Evolutionary conservation across 2,888 invertebrate genomes (phyloP).

Genomic region (Romanomermis culicivorax): DNA sequence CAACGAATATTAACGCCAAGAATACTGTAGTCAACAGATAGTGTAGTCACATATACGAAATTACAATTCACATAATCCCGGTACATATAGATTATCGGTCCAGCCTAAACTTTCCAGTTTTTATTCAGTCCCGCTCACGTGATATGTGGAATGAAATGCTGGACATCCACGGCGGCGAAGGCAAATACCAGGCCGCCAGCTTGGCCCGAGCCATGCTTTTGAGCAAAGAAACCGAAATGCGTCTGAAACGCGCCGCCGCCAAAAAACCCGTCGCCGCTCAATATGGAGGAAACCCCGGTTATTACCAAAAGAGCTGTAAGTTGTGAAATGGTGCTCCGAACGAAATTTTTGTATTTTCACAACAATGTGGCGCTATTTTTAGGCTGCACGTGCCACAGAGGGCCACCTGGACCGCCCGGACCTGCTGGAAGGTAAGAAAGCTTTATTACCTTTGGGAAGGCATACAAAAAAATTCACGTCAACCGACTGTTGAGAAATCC

Average conservation of each 20-base stretch:
- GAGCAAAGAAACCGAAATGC: not conserved
- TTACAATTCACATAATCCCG: too few relatives aligned
- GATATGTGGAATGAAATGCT: constrained; percentile 29
- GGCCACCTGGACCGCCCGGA: constrained; percentile 24
- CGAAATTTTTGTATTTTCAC: not conserved
- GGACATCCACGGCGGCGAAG: constrained; percentile 16
- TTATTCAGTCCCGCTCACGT: constrained; percentile 22
- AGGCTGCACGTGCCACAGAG: constrained; percentile 24
- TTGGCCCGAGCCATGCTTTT: not conserved
- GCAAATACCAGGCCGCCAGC: not conserved
- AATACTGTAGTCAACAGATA: too few relatives aligned
- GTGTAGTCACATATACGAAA: too few relatives aligned
- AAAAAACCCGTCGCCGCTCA: constrained; percentile 13
- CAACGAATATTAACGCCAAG: too few relatives aligned
- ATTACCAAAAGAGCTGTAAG: not conserved
- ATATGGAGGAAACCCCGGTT: not conserved
- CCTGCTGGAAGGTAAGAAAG: constrained; percentile 14
- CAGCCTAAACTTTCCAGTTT: too few relatives aligned
- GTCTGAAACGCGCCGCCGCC: constrained; percentile 9
- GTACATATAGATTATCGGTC: too few relatives aligned
- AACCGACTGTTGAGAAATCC: too few relatives aligned
- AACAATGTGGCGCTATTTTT: too few relatives aligned
- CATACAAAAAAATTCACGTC: too few relatives aligned
- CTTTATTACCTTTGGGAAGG: too few relatives aligned
- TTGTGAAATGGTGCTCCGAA: not conserved